A percentile compares a stretch with the other conserved stretches of the same genome.
These are phyloP conservation scores for Amniataba percoides DNA, from an alignment of 2,797 vertebrate genomes.

Conservation along the genomic window DNA sequence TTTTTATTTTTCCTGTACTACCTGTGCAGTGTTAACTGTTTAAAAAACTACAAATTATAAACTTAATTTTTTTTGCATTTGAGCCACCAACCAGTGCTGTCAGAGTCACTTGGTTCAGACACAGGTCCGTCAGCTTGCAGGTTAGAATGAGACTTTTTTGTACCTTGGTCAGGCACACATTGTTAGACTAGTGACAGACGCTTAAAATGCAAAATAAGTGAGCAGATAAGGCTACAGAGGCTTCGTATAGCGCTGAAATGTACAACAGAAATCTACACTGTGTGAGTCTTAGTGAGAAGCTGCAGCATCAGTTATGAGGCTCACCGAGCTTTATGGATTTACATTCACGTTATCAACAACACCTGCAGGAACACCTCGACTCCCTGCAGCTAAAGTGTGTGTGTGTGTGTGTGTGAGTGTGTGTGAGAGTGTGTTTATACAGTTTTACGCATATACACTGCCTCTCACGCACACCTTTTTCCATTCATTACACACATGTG, in stretches of 20 bases:
- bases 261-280: slow-evolving; percentile 6
- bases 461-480: not conserved
- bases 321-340: slow-evolving; percentile 50
- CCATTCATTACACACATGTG: not conserved
- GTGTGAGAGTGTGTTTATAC: not conserved
- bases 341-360: slow-evolving; percentile 58
- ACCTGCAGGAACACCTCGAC: slow-evolving; percentile 42
- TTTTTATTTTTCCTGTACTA: no score
- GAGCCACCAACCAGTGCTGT: no score
- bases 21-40: no score
- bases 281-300: slow-evolving; percentile 13
- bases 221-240: not conserved
- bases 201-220: not conserved
- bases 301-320: slow-evolving; percentile 33
- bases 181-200: not conserved
- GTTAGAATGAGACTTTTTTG: no score
- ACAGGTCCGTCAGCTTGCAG: no score
- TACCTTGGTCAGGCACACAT: no score
- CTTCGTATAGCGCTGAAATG: not conserved
- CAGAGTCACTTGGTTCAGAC: no score
- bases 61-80: no score
- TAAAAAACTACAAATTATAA: no score
- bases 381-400: slow-evolving; percentile 22
- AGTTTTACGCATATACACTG: not conserved
- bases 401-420: slow-evolving; percentile 13